Conservation (phyloP, 2,113 vertebrate genomes). For the Meriones unguiculatus region DNA sequence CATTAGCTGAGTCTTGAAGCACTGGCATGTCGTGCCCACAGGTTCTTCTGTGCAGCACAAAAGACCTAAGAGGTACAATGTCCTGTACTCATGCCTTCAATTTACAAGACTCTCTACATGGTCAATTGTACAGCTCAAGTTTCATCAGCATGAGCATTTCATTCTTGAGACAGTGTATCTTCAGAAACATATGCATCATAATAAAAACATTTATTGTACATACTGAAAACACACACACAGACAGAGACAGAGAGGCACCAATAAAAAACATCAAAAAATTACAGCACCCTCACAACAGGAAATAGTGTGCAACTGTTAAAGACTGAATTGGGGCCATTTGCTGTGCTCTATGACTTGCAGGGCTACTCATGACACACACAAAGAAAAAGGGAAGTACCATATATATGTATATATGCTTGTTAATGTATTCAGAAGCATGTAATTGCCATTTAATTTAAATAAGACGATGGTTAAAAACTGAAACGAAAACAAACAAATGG, state of each 20-base stretch:
- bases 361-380: not conserved
- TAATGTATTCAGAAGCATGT: not conserved
- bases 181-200: constrained; percentile 41
- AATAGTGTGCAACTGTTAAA: constrained; percentile 11
- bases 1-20: not conserved
- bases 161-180: not conserved
- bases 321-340: not conserved
- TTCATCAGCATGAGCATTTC: constrained; percentile 18
- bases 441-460: not conserved
- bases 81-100: not conserved
- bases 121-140: constrained; percentile 21
- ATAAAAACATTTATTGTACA: not conserved
- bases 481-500: constrained; percentile 1
- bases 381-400: not conserved
- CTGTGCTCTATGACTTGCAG: not conserved
- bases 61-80: not conserved
- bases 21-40: not conserved
- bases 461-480: not conserved
- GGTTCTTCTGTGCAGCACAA: not conserved
- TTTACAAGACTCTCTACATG: constrained; percentile 14
- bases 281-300: not conserved
- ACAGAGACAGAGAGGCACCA: not conserved
- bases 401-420: not conserved
- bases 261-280: constrained; percentile 23
- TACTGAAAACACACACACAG: not conserved